Base-by-base conservation (phyloP, 2,888 invertebrate genomes). In the Deilephila porcellus region DNA sequence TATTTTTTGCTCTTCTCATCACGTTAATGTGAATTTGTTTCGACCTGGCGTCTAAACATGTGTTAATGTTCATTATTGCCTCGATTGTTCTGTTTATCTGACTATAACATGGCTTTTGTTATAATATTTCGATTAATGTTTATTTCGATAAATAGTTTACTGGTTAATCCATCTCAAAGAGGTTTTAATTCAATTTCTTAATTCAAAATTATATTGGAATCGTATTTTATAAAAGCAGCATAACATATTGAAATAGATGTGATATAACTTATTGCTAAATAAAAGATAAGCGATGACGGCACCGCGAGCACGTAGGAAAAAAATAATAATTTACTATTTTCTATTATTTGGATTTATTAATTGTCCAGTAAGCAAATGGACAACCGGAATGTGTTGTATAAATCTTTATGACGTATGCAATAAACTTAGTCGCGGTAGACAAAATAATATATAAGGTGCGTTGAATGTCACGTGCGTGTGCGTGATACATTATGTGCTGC, bases 1-100 rank as follows among this genome's bases (percentile, higher is more conserved):
- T 64, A 20, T 37, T 64, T 64, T 45, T 64, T 64, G 20, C 37
- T n/a, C 37, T 45, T 20, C 11, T 20, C 11, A n/a, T 64, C 45
- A 14, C 20, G 20, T 45, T n/a, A 64, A 64, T 45, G 37, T n/a
- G 25, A 45, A 67, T 45, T 67, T 25, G 45, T 67, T 67, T 20
- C 6, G 17, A 62, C 29, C 19, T 53, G 17, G 19, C 19, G 32
- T 6, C 32, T 34, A 34, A 60, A 63, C 34, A 32, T 17, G 14
- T 62, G 25, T 20, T 20, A 11, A 7, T n/a, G 25, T 60, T 62
- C 17, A 14, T 32, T 20, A n/a, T 64, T 45, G 4, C 20, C 11
- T 37, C 8, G n/a, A 37, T 20, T 25, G 7, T 20, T 64, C 7
- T 37, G 14, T 20, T 64, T 45, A 14, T 5, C 37, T 14, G 37